Evolutionary conservation across 2,888 invertebrate genomes (phyloP), one percentile per base, ranked within the genome.

Genomic region (Phaonia tiefii): DNA sequence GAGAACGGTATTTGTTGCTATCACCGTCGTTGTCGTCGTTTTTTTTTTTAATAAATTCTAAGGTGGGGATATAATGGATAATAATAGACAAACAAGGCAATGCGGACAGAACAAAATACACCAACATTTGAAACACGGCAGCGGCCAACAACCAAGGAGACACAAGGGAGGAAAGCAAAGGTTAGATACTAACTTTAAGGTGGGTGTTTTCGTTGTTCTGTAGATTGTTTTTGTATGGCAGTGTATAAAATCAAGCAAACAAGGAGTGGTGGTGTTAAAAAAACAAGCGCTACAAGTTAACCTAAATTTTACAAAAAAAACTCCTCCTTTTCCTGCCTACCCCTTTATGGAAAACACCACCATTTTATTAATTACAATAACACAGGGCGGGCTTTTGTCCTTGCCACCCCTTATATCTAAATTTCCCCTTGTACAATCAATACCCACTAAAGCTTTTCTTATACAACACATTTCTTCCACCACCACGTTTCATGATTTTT

Each of bases 21-120:
- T 31, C n/a, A n/a, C 25, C 25, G 54, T 25, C 22, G 17, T 54
- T 20, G 1, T 73, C 0, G 58, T 66, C 39, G 60, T 1, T 65
- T 69, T 60, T 80, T 31, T 5, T 65, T 56, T 63, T 65, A 65
- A 39, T 73, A 65, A 66, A 78, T 81, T 81, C 75, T 81, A 81
- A 78, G 81, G 81, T 80, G 80, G 77, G 77, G 80, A 80, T 80
- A 76, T 79, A 79, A 79, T 74, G 73, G 78, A 63, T 79, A 79
- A 75, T 79, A 75, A 67, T 79, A 79, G 66, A 72, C 75, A 72
- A 80, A 75, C 75, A 69, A 76, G 75, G 75, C 71, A 75, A 63
- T 58, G 22, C 20, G 44, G 25, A 70, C 69, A 73, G 65, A 46
- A 72, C 37, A 79, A 66, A 63, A 25, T n/a, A n/a, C 15, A 22